These are phyloP conservation scores for Epizoanthus illoricatus DNA, from an alignment of 92 coral and sea anemone species.

Conservation along the genomic window DNA sequence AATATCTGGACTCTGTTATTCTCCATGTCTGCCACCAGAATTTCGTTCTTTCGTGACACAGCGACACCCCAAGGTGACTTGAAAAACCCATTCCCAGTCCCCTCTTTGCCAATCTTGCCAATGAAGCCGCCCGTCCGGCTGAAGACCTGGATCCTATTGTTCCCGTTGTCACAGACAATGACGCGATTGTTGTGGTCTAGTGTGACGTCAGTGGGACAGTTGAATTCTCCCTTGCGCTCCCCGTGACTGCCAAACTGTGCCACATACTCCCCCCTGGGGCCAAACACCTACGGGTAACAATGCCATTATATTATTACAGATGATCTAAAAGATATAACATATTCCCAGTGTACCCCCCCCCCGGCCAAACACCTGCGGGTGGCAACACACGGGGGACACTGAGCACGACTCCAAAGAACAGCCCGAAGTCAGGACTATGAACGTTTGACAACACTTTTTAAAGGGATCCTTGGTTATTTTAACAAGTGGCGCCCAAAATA, in stretches of 20 bases:
- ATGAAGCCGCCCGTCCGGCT: slow-evolving; percentile 89
- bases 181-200: slow-evolving; percentile 85
- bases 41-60: slow-evolving; percentile 72
- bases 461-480: too few relatives aligned
- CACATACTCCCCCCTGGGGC: slow-evolving; percentile 86
- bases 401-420: too few relatives aligned
- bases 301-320: background rate
- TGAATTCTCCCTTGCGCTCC: slow-evolving; percentile 94
- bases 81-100: slow-evolving; percentile 93
- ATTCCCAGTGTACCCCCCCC: too few relatives aligned
- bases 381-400: too few relatives aligned
- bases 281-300: slow-evolving; percentile 40
- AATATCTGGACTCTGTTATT: slow-evolving; percentile 90
- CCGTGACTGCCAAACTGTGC: slow-evolving; percentile 94
- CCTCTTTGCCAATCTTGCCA: slow-evolving; percentile 98
- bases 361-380: too few relatives aligned
- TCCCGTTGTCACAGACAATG: slow-evolving; percentile 95
- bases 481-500: too few relatives aligned
- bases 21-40: slow-evolving; percentile 98
- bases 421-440: too few relatives aligned
- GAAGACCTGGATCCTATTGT: slow-evolving; percentile 90
- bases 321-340: too few relatives aligned
- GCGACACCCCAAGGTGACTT: slow-evolving; percentile 99
- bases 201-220: slow-evolving; percentile 97
- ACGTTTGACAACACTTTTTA: too few relatives aligned